Evolutionary conservation across 1,140 invertebrate species (phyloP), one percentile per base, ranked within the genome.

Genomic region (Popillia japonica): DNA sequence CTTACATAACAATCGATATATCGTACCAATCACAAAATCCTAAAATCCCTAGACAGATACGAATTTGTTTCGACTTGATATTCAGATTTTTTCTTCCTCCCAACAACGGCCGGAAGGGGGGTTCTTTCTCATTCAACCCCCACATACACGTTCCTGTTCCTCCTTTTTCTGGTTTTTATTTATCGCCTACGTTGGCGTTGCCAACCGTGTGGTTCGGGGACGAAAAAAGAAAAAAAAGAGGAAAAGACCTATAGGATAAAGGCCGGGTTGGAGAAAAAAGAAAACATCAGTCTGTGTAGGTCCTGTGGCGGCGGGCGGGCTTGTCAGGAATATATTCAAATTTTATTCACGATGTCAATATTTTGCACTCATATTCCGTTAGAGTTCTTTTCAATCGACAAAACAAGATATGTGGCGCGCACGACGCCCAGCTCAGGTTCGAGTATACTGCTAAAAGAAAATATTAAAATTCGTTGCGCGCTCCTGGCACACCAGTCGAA

Each of bases 271-370:
- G 2, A 34, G 4, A 34, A 34, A 34, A 34, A 34, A 34, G 27
- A 34, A 34, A 34, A 34, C 27, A 34, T 34, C 27, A 34, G n/a
- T 55, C 48, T 14, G 14, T 17, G n/a, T 14, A 55, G 48, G 14
- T 14, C 48, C 11, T 6, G 6, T 14, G 11, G 48, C 48, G 48
- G n/a, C 44, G 44, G 4, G 8, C 44, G 11, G 48, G 48, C 27
- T 34, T 34, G 27, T 55, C 14, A 55, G 48, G 17, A 55, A 55
- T 55, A 17, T 55, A 55, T 55, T 55, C 17, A 55, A 55, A 55
- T 55, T 55, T 55, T 55, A 55, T 55, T 55, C 48, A 55, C 48
- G 48, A 55, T 55, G 48, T 55, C 48, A 55, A 55, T 55, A 55
- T 55, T 55, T 55, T 55, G 48, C 17, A 17, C 48, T 55, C 17